phyloP scores from a whole-genome alignment of 1,140 invertebrate species.

The Cyrtorhinus lividipennis region DNA sequence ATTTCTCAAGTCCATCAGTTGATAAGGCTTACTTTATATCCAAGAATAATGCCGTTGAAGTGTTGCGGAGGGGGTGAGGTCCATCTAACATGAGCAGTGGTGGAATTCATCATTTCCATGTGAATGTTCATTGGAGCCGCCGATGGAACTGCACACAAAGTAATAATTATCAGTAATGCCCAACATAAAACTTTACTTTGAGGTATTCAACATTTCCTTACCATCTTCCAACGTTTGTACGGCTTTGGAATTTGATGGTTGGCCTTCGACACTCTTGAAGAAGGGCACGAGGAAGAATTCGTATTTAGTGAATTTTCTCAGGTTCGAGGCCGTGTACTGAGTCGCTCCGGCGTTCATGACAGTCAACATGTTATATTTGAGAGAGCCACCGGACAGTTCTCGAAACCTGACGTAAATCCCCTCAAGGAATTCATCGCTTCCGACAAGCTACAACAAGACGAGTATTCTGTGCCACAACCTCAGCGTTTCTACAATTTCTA shows the following conservation, averaged over 20 bases:
- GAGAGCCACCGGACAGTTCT: slow-evolving; percentile 45
- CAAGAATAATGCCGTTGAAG: slow-evolving; percentile 63
- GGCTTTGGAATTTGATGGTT: slow-evolving; percentile 58
- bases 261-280: slow-evolving; percentile 66
- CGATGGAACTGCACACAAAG: slow-evolving; percentile 40
- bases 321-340: slow-evolving; percentile 49
- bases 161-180: background rate
- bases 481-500: too few relatives aligned
- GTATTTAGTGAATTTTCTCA: slow-evolving; percentile 72
- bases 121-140: slow-evolving; percentile 64
- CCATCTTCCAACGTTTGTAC: slow-evolving; percentile 55
- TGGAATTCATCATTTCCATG: slow-evolving; percentile 64
- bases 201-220: slow-evolving; percentile 27
- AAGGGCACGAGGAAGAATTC: slow-evolving; percentile 81
- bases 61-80: slow-evolving; percentile 56
- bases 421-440: slow-evolving; percentile 48
- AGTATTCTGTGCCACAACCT: too few relatives aligned
- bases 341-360: slow-evolving; percentile 49
- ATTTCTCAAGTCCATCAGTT: background rate
- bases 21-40: slow-evolving; percentile 51
- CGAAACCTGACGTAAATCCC: slow-evolving; percentile 88
- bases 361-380: slow-evolving; percentile 53
- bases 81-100: slow-evolving; percentile 62
- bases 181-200: background rate
- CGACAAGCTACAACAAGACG: slow-evolving; percentile 32